phyloP scores from a whole-genome alignment of 2,113 vertebrate genomes.

The Misgurnus anguillicaudatus region DNA sequence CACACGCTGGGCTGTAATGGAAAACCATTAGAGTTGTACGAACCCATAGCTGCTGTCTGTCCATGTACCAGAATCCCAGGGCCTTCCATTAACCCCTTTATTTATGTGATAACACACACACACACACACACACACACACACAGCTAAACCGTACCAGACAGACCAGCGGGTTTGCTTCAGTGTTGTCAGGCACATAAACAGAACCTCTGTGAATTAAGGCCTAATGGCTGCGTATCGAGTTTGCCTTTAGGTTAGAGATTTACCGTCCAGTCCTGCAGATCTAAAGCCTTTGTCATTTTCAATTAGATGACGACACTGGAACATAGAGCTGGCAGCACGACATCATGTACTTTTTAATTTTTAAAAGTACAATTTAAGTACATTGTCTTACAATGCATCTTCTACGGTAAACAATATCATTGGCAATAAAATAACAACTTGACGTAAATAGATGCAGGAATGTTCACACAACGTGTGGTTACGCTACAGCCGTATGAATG shows the following conservation, averaged over 20 bases:
- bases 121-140: constrained; percentile 14
- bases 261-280: not conserved
- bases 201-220: not conserved
- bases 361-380: too few relatives aligned
- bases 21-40: constrained; percentile 22
- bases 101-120: constrained; percentile 17
- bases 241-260: constrained; percentile 9
- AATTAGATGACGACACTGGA: not conserved
- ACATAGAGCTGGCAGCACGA: not conserved
- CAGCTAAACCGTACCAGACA: constrained; percentile 11
- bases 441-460: not conserved
- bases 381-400: too few relatives aligned
- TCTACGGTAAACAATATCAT: too few relatives aligned
- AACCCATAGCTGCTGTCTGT: constrained; percentile 15
- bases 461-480: not conserved
- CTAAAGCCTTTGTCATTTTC: not conserved
- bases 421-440: too few relatives aligned
- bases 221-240: not conserved
- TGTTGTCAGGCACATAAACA: constrained; percentile 2
- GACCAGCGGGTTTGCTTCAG: not conserved
- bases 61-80: not conserved
- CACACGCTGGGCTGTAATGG: constrained; percentile 20
- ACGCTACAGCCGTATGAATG: not conserved
- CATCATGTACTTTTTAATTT: too few relatives aligned
- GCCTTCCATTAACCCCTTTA: constrained; percentile 17